Conservation (phyloP, 2,113 vertebrate genomes). For the Pelvicachromis taeniatus region DNA sequence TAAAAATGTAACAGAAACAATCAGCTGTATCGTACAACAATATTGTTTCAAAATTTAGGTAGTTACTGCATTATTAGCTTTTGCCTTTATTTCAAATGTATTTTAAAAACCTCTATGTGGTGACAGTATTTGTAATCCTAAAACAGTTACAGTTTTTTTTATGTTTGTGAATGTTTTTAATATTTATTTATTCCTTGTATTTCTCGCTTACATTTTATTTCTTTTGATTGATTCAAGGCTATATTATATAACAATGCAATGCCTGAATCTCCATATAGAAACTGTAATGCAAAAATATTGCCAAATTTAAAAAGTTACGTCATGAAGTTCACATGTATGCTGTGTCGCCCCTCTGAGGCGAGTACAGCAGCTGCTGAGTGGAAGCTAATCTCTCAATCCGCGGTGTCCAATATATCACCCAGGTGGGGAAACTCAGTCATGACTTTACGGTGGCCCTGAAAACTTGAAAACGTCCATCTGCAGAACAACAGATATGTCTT, state of each 20-base stretch:
- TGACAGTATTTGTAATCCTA: neutral
- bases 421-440: constrained; percentile 82
- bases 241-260: neutral
- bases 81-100: neutral
- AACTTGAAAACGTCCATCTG: constrained; percentile 70
- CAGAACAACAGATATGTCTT: constrained; percentile 79
- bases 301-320: neutral
- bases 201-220: neutral
- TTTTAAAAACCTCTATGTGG: neutral
- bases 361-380: neutral
- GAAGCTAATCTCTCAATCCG: neutral
- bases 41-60: neutral
- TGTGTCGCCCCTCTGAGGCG: constrained; percentile 41
- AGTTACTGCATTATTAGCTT: neutral
- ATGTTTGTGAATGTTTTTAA: neutral
- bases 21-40: neutral
- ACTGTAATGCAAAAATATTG: neutral
- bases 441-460: constrained; percentile 79
- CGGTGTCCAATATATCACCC: constrained; percentile 68
- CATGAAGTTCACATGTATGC: neutral
- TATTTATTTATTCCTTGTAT: neutral
- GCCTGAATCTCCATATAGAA: neutral
- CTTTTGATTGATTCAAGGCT: neutral
- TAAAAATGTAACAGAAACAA: neutral
- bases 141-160: neutral